phyloP scores from a whole-genome alignment of 2,797 vertebrate genomes.

The Sebastes cheni region DNA sequence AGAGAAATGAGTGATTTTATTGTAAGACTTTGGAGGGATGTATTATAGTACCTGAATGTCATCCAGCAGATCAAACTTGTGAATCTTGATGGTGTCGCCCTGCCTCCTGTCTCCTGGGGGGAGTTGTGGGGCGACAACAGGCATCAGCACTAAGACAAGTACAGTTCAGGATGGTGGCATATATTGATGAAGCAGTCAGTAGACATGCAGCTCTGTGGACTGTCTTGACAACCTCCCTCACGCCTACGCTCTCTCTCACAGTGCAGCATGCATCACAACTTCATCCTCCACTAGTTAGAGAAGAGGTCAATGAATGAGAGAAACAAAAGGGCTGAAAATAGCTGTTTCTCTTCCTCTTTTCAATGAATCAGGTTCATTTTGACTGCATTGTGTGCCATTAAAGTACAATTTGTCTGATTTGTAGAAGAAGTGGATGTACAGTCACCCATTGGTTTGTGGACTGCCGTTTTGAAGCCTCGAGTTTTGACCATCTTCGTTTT shows the following conservation, averaged over 20 bases:
- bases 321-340: not conserved
- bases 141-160: not conserved
- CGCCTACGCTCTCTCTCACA: not conserved
- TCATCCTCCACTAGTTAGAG: not conserved
- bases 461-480: too few species aligned
- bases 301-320: not conserved
- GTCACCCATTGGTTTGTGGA: too few species aligned
- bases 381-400: not conserved
- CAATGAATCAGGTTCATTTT: not conserved
- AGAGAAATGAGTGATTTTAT: conserved; percentile 7
- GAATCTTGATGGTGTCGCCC: conserved; percentile 7
- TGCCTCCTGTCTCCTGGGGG: conserved; percentile 32
- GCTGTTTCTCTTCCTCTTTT: not conserved
- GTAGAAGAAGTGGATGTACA: not conserved
- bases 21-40: conserved; percentile 8
- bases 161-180: not conserved
- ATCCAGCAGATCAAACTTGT: conserved; percentile 62
- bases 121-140: conserved; percentile 29
- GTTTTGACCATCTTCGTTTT: too few species aligned
- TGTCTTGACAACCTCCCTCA: not conserved
- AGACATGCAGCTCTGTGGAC: not conserved
- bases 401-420: not conserved
- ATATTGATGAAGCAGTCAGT: not conserved
- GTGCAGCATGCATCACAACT: not conserved
- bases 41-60: conserved; percentile 75